A percentile compares a stretch with the other conserved stretches of the same genome.
These are phyloP conservation scores for Platysternon megacephalum DNA, from an alignment of 2,113 vertebrate species.

Conservation along the genomic window DNA sequence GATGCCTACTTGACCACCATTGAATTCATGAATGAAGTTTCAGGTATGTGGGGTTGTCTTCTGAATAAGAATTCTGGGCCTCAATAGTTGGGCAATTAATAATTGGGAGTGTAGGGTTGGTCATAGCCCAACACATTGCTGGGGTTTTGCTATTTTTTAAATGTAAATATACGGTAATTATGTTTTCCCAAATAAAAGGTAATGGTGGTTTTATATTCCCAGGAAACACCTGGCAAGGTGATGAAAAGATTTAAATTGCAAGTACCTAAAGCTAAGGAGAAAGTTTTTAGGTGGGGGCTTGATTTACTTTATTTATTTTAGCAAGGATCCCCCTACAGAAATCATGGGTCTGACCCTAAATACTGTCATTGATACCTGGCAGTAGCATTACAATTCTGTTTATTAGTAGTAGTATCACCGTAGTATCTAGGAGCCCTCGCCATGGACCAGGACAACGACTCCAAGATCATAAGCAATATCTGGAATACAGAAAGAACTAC, in stretches of 20 bases:
- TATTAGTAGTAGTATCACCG: not conserved
- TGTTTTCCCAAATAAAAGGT: not conserved
- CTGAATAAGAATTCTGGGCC: not conserved
- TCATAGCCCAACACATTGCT: rapidly evolving
- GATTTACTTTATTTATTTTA: rapidly evolving
- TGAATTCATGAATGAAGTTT: not conserved
- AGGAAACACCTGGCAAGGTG: not conserved
- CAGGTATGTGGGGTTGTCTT: not conserved
- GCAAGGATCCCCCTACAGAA: not conserved
- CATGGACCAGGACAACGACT: not conserved
- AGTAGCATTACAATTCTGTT: not conserved
- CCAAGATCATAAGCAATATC: not conserved
- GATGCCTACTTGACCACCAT: not conserved
- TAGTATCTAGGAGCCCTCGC: not conserved
- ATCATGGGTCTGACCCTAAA: rapidly evolving
- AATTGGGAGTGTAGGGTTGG: not conserved
- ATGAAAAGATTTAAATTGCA: not conserved
- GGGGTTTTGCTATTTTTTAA: too few species aligned
- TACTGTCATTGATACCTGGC: not conserved
- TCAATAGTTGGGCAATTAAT: not conserved
- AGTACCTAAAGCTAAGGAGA: rapidly evolving
- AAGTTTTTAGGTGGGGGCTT: not conserved
- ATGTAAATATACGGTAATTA: not conserved
- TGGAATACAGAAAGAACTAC: not conserved
- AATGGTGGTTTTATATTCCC: not conserved